Conservation (phyloP, 2,113 vertebrate species). For the Chelonoidis abingdonii region DNA sequence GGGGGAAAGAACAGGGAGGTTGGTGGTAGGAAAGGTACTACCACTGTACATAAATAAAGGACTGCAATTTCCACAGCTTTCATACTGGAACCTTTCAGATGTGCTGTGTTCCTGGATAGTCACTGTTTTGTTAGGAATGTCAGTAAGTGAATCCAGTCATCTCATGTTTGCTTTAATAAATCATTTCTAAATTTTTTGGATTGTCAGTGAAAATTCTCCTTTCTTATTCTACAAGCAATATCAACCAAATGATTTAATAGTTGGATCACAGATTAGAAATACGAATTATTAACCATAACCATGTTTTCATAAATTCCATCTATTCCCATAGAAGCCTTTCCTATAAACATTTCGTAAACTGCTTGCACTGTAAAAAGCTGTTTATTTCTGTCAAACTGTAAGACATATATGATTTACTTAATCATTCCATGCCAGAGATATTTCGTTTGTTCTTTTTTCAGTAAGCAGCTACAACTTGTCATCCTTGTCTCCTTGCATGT, state of each 20-base stretch:
- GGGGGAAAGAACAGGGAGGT: not conserved
- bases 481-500: not conserved
- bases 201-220: not conserved
- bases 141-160: not conserved
- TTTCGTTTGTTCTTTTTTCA: not conserved
- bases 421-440: not conserved
- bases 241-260: accelerated
- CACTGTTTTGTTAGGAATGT: constrained; percentile 4
- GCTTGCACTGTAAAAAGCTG: not conserved
- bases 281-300: not conserved
- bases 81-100: not conserved
- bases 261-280: not conserved
- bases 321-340: not conserved
- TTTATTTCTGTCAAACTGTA: not conserved
- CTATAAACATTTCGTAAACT: accelerated
- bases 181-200: not conserved
- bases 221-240: not conserved
- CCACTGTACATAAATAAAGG: not conserved
- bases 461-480: constrained; percentile 53
- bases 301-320: not conserved
- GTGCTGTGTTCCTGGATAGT: not conserved
- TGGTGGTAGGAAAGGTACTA: not conserved
- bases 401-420: not conserved
- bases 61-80: not conserved
- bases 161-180: not conserved